These are phyloP conservation scores for Crocallis elinguaria DNA, from an alignment of 2,888 invertebrate genomes.

Conservation along the genomic window DNA sequence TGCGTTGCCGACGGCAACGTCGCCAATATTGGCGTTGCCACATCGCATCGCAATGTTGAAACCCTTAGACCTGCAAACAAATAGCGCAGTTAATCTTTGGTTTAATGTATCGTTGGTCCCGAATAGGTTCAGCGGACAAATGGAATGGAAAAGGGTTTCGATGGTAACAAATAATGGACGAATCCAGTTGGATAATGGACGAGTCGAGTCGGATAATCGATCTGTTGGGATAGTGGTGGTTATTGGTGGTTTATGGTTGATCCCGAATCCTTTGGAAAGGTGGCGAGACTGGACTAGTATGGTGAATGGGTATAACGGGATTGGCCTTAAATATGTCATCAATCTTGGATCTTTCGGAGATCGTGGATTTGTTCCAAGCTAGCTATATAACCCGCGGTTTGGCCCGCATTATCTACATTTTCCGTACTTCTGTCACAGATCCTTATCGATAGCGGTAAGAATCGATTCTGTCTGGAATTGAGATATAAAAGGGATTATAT, in stretches of 20 bases:
- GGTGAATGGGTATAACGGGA: neutral
- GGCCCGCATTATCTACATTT: no score
- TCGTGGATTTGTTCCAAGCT: no score
- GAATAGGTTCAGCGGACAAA: slow-evolving; percentile 70
- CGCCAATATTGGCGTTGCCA: no score
- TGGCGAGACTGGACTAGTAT: slow-evolving; percentile 15
- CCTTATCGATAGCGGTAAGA: no score
- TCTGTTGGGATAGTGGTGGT: slow-evolving; percentile 15
- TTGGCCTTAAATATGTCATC: no score
- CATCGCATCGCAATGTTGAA: no score
- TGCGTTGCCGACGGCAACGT: no score
- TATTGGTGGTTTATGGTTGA: slow-evolving; percentile 27
- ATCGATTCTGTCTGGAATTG: no score
- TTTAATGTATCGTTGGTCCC: slow-evolving; percentile 74
- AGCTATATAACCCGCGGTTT: no score
- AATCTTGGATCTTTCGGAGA: no score
- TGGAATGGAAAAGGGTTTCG: slow-evolving; percentile 77
- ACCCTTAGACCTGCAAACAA: slow-evolving; percentile 58
- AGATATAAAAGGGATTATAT: no score
- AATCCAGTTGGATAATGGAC: slow-evolving; percentile 55
- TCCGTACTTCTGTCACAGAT: no score
- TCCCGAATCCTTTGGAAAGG: slow-evolving; percentile 11
- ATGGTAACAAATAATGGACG: slow-evolving; percentile 71
- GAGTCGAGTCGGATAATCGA: slow-evolving; percentile 25
- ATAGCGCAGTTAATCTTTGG: slow-evolving; percentile 75